Conservation (phyloP, 2,797 vertebrate genomes). For the Chelidonichthys spinosus region DNA sequence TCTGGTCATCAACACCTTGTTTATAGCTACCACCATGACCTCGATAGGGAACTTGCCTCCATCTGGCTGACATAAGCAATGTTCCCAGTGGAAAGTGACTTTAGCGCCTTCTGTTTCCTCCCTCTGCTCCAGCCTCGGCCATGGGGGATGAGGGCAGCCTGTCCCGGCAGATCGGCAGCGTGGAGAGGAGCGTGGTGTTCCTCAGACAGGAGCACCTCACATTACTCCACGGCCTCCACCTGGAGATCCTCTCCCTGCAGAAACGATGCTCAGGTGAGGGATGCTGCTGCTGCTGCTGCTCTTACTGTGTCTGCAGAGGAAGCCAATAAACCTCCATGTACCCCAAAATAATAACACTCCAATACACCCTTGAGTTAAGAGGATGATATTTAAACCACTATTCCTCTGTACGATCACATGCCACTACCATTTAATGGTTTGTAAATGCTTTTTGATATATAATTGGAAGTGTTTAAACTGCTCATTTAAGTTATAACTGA, state of each 20-base stretch:
- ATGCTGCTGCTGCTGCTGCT: not conserved
- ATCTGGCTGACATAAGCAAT: conserved; percentile 24
- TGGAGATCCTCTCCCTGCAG: conserved; percentile 96
- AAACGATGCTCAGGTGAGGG: conserved; percentile 94
- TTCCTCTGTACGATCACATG: not conserved
- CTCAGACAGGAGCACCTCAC: conserved; percentile 95
- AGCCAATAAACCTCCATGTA: not conserved
- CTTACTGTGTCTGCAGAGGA: not conserved
- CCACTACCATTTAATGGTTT: no score
- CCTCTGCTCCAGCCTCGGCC: conserved; percentile 59
- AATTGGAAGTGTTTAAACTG: no score
- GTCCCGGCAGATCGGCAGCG: conserved; percentile 91
- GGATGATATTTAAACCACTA: not conserved
- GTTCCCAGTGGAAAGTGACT: conserved; percentile 14
- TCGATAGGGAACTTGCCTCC: conserved; percentile 35
- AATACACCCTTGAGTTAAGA: not conserved
- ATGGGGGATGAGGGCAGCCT: conserved; percentile 90
- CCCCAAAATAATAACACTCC: not conserved
- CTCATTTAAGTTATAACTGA: no score
- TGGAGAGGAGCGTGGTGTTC: conserved; percentile 93
- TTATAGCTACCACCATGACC: conserved; percentile 57
- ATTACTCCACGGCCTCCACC: conserved; percentile 92
- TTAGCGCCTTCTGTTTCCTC: conserved; percentile 4
- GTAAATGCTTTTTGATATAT: no score
- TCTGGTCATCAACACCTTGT: conserved; percentile 47